Base-by-base conservation (phyloP, 2,797 vertebrate genomes). In the Poeciliopsis turneri region DNA sequence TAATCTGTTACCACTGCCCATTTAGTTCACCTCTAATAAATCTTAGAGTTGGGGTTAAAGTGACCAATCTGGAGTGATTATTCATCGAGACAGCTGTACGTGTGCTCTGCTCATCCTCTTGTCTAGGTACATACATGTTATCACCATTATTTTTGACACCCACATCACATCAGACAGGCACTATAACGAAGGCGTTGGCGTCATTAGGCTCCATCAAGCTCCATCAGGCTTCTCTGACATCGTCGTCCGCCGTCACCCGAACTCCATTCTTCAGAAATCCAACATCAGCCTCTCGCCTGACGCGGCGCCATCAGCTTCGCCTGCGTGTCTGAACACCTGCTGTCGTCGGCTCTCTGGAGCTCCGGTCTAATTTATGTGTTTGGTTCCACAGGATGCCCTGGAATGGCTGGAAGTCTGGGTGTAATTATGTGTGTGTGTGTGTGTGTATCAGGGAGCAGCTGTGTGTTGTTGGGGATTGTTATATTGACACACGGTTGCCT, bases 141-240 rank as follows among this genome's bases (percentile, higher is more conserved):
- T 33, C 75, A 53, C 69, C 51, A 76, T 79, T 11, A 33, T 77
- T 76, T 88, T 82, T 78, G 53, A 82, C 33, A 15, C 57, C 75
- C 33, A 13, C 23, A 11, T 85, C 75, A 68, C 64, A 73, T 69
- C 55, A 78, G 64, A 78, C 76, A 66, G 36, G 68, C 51, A 2
- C 75, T 1, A 9, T 64, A 28, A 30, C 61, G 59, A 18, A 68
- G 47, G 45, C 18, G 8, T 74, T 53, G 41, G 76, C 74, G 77
- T 91, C 91, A 90, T 91, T 87, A 89, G 75, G 68, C 82, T 88
- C 76, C 77, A 75, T 78, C 81, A 89, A 74, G 68, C 82, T 88
- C 76, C 77, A 75, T 78, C 81, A 81, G 72, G 69, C 80, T 75
- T 55, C 77, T 77, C 72, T 82, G 83, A 82, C 83, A 84, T 82